These are phyloP conservation scores for Drosophila novamexicana DNA, from an alignment of 1,140 invertebrate species.

Conservation along the genomic window DNA sequence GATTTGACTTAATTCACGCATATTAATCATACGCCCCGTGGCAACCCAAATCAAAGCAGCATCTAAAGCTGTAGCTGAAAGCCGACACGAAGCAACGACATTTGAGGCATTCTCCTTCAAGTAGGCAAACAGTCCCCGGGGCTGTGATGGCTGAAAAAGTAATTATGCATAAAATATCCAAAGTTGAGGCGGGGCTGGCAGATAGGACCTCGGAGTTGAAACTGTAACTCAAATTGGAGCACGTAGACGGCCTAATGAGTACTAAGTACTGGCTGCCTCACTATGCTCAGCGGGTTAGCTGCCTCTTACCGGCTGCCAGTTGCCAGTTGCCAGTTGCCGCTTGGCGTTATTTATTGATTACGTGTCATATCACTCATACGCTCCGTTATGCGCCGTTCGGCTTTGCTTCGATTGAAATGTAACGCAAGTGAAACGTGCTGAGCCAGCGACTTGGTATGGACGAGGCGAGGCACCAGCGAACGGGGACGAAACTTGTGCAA, in stretches of 20 bases:
- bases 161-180: slow-evolving; percentile 68
- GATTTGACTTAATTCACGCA: slow-evolving; percentile 81
- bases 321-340: slow-evolving; percentile 30
- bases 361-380: slow-evolving; percentile 81
- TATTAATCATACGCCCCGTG: slow-evolving; percentile 77
- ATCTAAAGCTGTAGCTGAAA: slow-evolving; percentile 28
- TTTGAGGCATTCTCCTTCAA: slow-evolving; percentile 57
- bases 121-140: slow-evolving; percentile 57
- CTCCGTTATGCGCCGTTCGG: slow-evolving; percentile 47
- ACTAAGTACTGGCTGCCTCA: slow-evolving; percentile 27
- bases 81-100: slow-evolving; percentile 11
- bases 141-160: slow-evolving; percentile 56
- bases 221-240: slow-evolving; percentile 32
- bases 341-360: slow-evolving; percentile 79
- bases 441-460: not conserved
- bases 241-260: slow-evolving; percentile 43
- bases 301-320: not conserved
- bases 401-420: slow-evolving; percentile 67
- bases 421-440: slow-evolving; percentile 65
- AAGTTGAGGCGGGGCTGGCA: not conserved
- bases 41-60: slow-evolving; percentile 52
- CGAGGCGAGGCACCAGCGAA: not conserved
- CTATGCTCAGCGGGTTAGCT: too few species aligned
- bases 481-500: slow-evolving; percentile 69
- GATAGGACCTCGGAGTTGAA: slow-evolving; percentile 7